A percentile compares a stretch with the other conserved stretches of the same genome.
Evolutionary conservation across 2,113 vertebrate species (phyloP).

Genomic region (Uria aalge): DNA sequence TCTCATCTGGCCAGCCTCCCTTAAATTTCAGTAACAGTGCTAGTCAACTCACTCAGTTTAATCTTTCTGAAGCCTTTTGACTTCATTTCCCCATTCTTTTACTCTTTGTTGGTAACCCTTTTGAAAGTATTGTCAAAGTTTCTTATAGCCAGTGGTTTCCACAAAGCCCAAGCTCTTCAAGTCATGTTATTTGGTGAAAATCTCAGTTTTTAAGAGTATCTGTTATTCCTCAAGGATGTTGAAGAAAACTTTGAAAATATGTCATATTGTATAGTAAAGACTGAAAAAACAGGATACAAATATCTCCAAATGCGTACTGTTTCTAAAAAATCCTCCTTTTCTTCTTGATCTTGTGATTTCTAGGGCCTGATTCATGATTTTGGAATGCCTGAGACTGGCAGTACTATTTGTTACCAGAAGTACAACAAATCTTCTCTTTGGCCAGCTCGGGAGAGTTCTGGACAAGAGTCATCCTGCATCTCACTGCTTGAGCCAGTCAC

Average conservation of each 20-base stretch:
- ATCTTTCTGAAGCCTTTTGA: conserved; percentile 1
- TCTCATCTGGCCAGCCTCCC: conserved; percentile 25
- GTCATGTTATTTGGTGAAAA: not conserved
- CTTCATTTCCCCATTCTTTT: not conserved
- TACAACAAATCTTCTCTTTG: not conserved
- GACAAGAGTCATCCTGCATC: not conserved
- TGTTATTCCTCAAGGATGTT: not conserved
- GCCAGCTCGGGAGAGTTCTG: not conserved
- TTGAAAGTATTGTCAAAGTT: not conserved
- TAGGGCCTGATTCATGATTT: not conserved
- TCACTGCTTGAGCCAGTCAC: not conserved
- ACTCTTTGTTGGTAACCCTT: not conserved
- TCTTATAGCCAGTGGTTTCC: not conserved
- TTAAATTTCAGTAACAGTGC: conserved; percentile 34
- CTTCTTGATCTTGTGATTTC: not conserved
- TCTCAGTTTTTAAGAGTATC: not conserved
- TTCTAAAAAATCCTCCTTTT: not conserved
- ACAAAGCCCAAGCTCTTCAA: not conserved
- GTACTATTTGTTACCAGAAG: not conserved
- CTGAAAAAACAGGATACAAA: not conserved
- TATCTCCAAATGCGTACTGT: not conserved
- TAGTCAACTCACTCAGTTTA: not conserved
- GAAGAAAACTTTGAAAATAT: not conserved
- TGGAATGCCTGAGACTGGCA: not conserved
- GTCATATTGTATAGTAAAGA: not conserved